These are phyloP conservation scores for Alca torda DNA, from an alignment of 2,797 vertebrate species.

Conservation along the genomic window DNA sequence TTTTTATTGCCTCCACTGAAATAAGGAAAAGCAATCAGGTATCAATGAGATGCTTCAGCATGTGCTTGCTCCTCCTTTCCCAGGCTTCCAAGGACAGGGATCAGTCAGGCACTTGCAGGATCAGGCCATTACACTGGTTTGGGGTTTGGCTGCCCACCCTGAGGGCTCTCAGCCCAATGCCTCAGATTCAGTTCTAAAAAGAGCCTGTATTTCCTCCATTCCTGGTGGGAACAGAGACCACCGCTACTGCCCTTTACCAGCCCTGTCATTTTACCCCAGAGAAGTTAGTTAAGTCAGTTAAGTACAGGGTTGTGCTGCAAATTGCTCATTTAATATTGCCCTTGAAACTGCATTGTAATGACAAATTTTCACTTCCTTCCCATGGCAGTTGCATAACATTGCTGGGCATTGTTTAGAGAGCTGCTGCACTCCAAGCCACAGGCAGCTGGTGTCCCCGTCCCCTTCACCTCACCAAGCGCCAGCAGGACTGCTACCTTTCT, in stretches of 20 bases:
- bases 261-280: neutral
- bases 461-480: neutral
- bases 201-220: neutral
- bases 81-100: neutral
- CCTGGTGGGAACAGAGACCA: neutral
- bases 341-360: conserved; percentile 39
- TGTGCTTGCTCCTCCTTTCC: neutral
- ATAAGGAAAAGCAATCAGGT: neutral
- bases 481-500: neutral
- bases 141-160: neutral
- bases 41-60: neutral
- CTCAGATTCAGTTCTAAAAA: neutral
- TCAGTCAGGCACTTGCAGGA: neutral
- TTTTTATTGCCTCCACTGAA: neutral
- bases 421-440: neutral
- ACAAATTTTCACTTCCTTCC: conserved; percentile 63
- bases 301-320: neutral
- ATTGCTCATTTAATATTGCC: conserved; percentile 23
- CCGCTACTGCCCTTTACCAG: neutral
- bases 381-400: conserved; percentile 27
- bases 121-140: neutral
- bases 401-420: conserved; percentile 20
- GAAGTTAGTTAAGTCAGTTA: neutral
- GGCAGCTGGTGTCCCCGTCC: neutral
- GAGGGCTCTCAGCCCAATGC: neutral